Conservation (phyloP, 2,113 vertebrate species). For the Cyanistes caeruleus region DNA sequence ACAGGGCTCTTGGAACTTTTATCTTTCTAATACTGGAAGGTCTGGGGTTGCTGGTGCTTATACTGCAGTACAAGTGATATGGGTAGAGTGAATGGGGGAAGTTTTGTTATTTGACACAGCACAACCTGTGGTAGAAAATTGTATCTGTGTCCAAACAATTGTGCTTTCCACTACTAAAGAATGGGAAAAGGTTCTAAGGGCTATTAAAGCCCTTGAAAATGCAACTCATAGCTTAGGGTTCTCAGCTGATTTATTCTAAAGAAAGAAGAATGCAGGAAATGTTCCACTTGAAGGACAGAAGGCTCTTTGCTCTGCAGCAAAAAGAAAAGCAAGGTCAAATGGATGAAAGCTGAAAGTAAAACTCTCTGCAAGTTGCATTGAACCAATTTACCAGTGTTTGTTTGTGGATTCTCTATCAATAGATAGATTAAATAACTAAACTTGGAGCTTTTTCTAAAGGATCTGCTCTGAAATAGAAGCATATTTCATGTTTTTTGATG, state of each 20-base stretch:
- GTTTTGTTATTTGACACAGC: not conserved
- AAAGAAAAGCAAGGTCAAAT: not conserved
- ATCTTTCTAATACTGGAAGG: not conserved
- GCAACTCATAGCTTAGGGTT: not conserved
- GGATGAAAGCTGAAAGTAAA: not conserved
- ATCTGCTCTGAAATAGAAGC: not conserved
- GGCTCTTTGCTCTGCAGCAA: not conserved
- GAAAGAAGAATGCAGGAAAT: not conserved
- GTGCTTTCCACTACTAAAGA: not conserved
- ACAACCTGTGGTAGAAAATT: not conserved
- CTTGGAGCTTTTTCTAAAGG: not conserved
- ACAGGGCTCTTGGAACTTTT: not conserved
- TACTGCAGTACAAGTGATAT: not conserved
- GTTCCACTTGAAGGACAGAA: not conserved
- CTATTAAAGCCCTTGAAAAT: not conserved
- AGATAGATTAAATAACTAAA: not conserved
- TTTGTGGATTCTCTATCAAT: not conserved
- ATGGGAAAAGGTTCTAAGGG: not conserved
- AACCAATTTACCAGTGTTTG: not conserved
- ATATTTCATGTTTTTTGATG: not conserved
- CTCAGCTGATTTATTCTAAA: not conserved
- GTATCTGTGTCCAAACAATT: not conserved
- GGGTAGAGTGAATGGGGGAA: not conserved
- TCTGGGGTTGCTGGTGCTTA: not conserved
- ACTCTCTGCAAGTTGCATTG: not conserved